Evolutionary conservation across 2,113 vertebrate species (phyloP).

Genomic region (Eurystomus gularis): DNA sequence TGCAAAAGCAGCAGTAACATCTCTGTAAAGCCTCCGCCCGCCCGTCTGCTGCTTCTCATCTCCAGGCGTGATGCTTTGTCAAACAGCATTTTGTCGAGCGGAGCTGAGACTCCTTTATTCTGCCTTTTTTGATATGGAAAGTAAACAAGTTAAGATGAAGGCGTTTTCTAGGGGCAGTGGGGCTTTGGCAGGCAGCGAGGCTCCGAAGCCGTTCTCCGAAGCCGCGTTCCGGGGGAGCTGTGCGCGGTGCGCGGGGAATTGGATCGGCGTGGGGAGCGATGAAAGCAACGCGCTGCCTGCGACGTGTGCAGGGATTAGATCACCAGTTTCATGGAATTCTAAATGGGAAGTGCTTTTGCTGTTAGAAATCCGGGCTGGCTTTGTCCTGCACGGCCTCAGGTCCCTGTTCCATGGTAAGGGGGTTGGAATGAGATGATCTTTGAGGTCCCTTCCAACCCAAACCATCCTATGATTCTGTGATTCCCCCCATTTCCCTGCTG

Average conservation of each 20-base stretch:
- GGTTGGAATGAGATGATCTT: too few species aligned
- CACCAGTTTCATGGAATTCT: accelerated
- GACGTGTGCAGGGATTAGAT: not conserved
- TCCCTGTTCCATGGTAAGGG: too few species aligned
- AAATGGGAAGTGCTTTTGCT: not conserved
- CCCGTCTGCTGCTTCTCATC: not conserved
- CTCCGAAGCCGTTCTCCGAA: not conserved
- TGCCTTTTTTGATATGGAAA: not conserved
- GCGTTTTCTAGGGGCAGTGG: not conserved
- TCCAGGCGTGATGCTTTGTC: not conserved
- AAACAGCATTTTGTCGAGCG: not conserved
- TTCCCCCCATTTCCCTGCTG: accelerated
- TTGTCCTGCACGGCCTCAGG: accelerated
- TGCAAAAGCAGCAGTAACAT: accelerated
- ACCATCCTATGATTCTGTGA: too few species aligned
- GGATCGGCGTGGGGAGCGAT: accelerated
- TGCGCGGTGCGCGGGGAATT: accelerated
- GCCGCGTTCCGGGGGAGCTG: not conserved
- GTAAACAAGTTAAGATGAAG: not conserved
- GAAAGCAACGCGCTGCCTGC: not conserved
- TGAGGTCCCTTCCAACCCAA: too few species aligned
- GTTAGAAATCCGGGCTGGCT: not conserved
- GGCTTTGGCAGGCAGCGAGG: not conserved
- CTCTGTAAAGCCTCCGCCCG: accelerated
- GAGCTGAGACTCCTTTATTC: not conserved